A percentile compares a stretch with the other conserved stretches of the same genome.
Conservation (phyloP, 2,113 vertebrate genomes). For the Cephalopterus ornatus region DNA sequence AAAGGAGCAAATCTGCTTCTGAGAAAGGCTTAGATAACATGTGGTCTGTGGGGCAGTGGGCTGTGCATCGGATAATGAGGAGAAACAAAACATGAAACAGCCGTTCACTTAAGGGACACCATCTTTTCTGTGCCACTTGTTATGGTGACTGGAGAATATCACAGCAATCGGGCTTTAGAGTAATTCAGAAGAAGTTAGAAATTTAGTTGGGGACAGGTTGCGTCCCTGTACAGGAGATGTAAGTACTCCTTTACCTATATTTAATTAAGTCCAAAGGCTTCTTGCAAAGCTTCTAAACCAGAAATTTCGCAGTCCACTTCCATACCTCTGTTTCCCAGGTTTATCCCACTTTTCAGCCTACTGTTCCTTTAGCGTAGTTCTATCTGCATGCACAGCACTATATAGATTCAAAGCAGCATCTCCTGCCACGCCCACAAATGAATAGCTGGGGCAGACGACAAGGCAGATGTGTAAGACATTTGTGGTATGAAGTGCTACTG, state of each 20-base stretch:
- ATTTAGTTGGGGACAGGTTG: background rate
- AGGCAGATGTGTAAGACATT: constrained; percentile 36
- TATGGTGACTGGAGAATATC: background rate
- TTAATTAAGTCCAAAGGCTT: background rate
- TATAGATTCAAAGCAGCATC: background rate
- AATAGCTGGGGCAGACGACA: background rate
- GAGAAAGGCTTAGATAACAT: background rate
- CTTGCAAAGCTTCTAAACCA: background rate
- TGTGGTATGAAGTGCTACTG: constrained; percentile 15
- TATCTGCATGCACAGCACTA: background rate
- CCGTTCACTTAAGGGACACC: background rate
- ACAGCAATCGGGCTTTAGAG: background rate
- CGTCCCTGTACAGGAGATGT: fast-evolving
- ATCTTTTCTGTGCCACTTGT: background rate
- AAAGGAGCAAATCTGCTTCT: background rate
- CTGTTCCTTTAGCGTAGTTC: background rate
- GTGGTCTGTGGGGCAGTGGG: background rate
- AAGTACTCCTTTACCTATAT: background rate
- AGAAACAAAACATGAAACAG: background rate
- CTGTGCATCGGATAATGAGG: background rate
- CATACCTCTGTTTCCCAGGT: background rate
- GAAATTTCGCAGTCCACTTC: background rate
- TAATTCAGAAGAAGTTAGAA: background rate
- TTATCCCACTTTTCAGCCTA: background rate
- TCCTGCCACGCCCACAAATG: background rate